Percentiles rank a stretch among this genome's conserved stretches.
phyloP scores from a whole-genome alignment of 2,113 vertebrate species.

The Gnathochromis pfefferi region DNA sequence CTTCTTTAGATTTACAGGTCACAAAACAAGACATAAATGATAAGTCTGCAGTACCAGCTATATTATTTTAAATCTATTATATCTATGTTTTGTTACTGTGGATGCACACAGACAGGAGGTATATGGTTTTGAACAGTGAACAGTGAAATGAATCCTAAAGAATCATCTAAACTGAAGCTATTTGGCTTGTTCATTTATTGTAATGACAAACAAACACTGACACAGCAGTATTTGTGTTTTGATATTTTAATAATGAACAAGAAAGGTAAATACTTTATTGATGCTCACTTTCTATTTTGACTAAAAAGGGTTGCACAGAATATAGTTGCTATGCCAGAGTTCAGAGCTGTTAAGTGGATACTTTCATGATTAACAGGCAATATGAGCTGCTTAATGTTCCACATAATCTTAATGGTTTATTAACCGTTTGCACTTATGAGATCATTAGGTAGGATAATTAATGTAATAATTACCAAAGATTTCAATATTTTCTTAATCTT shows the following conservation, averaged over 20 bases:
- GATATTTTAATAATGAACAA: not conserved
- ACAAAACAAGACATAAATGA: not conserved
- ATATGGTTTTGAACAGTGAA: not conserved
- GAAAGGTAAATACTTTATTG: not conserved
- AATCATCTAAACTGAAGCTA: not conserved
- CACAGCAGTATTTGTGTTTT: not conserved
- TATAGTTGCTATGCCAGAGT: not conserved
- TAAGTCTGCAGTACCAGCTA: not conserved
- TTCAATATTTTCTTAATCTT: not conserved
- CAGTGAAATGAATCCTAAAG: not conserved
- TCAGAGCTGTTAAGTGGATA: not conserved
- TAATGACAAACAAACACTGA: not conserved
- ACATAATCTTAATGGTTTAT: not conserved
- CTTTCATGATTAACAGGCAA: not conserved
- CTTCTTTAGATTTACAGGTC: not conserved
- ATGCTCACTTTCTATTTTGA: not conserved
- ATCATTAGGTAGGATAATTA: constrained; percentile 30
- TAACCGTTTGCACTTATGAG: not conserved
- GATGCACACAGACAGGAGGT: not conserved
- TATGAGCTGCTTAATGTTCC: constrained; percentile 6
- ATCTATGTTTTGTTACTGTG: not conserved
- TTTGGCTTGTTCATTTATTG: not conserved
- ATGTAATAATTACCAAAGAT: constrained; percentile 8
- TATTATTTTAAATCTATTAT: not conserved
- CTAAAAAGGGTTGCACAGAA: not conserved